These are phyloP conservation scores for Crypturellus undulatus DNA, from an alignment of 2,113 vertebrate genomes.

Conservation along the genomic window DNA sequence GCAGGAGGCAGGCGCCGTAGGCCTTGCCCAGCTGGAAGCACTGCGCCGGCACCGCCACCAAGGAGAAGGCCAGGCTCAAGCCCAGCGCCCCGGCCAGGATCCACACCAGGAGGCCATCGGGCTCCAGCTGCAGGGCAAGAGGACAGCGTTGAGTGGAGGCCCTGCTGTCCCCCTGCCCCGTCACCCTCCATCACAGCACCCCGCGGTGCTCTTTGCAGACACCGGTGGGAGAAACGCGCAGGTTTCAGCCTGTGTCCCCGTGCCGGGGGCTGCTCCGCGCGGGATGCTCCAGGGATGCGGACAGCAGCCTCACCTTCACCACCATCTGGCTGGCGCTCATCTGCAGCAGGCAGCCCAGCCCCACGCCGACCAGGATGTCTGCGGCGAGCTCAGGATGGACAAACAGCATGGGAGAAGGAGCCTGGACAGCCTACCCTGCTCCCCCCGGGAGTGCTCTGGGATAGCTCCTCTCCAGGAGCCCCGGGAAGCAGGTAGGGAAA, in stretches of 20 bases:
- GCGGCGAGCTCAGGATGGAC: conserved; percentile 64
- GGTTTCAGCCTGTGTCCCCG: no score
- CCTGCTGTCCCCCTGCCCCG: accelerated
- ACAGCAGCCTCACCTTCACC: conserved; percentile 79
- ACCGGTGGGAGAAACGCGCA: no score
- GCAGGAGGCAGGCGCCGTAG: conserved; percentile 86
- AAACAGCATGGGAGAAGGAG: neutral
- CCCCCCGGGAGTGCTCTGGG: no score
- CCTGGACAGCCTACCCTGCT: accelerated
- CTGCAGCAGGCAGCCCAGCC: conserved; percentile 90
- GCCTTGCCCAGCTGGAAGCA: conserved; percentile 84
- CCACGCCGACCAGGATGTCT: conserved; percentile 95
- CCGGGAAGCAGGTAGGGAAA: neutral
- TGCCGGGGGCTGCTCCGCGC: no score
- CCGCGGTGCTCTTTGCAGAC: no score
- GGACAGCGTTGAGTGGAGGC: accelerated
- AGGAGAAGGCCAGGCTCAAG: conserved; percentile 89
- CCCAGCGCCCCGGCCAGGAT: conserved; percentile 88
- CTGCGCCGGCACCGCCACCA: conserved; percentile 85
- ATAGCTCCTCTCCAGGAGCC: no score
- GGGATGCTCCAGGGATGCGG: no score
- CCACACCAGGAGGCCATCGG: conserved; percentile 89
- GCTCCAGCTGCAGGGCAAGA: conserved; percentile 82
- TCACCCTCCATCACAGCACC: neutral
- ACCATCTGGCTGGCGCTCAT: conserved; percentile 73